A percentile compares a stretch with the other conserved stretches of the same genome.
Evolutionary conservation across 1,140 invertebrate genomes (phyloP).

Genomic region (Cydia strobilella): DNA sequence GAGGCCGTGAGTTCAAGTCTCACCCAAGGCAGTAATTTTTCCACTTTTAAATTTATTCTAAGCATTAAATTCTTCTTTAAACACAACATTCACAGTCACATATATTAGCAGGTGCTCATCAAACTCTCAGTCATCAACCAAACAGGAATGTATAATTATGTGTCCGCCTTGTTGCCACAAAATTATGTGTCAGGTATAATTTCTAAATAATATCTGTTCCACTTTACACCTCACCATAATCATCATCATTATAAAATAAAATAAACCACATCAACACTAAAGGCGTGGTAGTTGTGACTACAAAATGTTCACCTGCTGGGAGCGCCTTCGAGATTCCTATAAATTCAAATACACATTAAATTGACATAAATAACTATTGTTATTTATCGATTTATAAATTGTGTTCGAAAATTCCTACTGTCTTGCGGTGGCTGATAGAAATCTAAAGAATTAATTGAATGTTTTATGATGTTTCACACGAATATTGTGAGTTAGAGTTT

Average conservation of each 20-base stretch:
- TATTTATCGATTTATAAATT: conserved; percentile 27
- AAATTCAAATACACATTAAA: conserved; percentile 22
- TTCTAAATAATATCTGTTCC: conserved; percentile 17
- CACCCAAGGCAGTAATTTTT: no score
- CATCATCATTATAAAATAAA: conserved; percentile 18
- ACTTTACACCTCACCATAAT: conserved; percentile 28
- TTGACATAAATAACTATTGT: conserved; percentile 21
- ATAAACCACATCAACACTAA: neutral
- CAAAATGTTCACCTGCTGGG: conserved; percentile 17
- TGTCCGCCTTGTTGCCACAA: neutral
- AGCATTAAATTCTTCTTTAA: neutral
- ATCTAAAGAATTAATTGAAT: conserved; percentile 19
- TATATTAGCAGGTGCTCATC: neutral
- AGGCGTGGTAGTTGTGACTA: conserved; percentile 13
- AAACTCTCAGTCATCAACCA: neutral
- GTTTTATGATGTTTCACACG: neutral
- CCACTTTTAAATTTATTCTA: no score
- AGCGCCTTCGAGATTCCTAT: conserved; percentile 4
- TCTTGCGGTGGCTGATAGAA: conserved; percentile 10
- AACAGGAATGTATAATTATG: neutral
- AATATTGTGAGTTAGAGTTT: neutral
- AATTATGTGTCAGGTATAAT: conserved; percentile 12
- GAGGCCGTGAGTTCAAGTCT: no score
- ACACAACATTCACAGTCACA: neutral
- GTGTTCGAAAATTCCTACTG: conserved; percentile 22